Evolutionary conservation across 2,797 vertebrate species (phyloP).

Genomic region (Hapalemur alaotrensis): DNA sequence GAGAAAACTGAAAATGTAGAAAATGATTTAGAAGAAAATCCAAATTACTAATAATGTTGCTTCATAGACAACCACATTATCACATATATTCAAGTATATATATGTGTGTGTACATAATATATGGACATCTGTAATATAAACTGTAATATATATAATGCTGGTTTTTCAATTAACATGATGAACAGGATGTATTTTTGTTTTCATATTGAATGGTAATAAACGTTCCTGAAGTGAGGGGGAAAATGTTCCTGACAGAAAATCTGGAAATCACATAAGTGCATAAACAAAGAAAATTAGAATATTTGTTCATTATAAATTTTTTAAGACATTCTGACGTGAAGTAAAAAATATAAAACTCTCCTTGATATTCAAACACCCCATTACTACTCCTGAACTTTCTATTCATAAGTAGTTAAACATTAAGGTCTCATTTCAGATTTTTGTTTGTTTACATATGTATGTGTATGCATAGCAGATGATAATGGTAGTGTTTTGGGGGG

Average conservation of each 20-base stretch:
- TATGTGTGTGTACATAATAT: not conserved
- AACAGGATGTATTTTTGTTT: slow-evolving; percentile 41
- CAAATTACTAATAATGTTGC: not conserved
- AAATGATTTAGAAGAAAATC: slow-evolving; percentile 35
- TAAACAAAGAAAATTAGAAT: not conserved
- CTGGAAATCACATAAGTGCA: not conserved
- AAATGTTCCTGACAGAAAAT: slow-evolving; percentile 26
- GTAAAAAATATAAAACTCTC: not conserved
- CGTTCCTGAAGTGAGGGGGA: not conserved
- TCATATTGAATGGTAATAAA: not conserved
- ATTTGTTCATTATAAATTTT: slow-evolving; percentile 33
- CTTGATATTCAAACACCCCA: slow-evolving; percentile 1
- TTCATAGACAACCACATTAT: not conserved
- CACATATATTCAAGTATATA: not conserved
- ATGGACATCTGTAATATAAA: not conserved
- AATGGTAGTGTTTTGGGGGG: not conserved
- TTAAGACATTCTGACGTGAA: slow-evolving; percentile 21
- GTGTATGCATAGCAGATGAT: not conserved
- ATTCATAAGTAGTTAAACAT: not conserved
- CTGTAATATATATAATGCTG: not conserved
- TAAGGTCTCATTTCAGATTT: slow-evolving; percentile 26
- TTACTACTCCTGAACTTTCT: slow-evolving; percentile 25
- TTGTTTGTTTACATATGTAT: not conserved
- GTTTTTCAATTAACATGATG: not conserved
- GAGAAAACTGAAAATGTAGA: not conserved